A percentile compares a stretch with the other conserved stretches of the same genome.
These are phyloP conservation scores for Suncus etruscus DNA, from an alignment of 2,113 vertebrate species.

Conservation along the genomic window DNA sequence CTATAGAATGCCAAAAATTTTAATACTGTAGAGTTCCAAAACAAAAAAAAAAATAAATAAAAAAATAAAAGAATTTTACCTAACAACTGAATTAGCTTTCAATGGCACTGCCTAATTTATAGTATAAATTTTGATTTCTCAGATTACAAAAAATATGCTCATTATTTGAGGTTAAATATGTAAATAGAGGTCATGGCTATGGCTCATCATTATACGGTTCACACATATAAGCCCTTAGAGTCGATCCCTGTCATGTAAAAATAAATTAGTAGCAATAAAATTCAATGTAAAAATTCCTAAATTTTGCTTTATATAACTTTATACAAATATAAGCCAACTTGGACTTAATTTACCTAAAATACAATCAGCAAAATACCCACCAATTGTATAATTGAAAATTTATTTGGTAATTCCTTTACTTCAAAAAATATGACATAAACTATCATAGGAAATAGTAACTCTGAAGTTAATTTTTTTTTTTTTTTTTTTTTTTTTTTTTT, in stretches of 20 bases:
- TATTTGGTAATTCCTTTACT: slow-evolving; percentile 15
- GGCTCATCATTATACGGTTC: no score
- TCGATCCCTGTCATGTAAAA: background rate
- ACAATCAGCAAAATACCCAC: background rate
- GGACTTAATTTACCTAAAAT: background rate
- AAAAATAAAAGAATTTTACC: background rate
- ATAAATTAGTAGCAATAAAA: background rate
- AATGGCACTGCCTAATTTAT: background rate
- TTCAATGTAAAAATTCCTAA: slow-evolving; percentile 11
- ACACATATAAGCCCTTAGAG: no score
- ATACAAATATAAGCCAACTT: background rate
- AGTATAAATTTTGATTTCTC: background rate
- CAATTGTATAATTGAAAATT: background rate
- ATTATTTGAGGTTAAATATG: background rate
- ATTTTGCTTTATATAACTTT: slow-evolving; percentile 49
- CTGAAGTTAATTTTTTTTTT: slow-evolving; percentile 21
- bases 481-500: no score
- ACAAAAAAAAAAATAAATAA: no score
- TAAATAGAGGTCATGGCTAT: background rate
- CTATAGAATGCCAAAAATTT: background rate
- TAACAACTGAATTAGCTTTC: background rate
- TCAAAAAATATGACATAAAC: background rate
- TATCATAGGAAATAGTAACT: background rate
- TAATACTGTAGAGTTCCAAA: background rate
- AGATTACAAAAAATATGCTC: background rate